Evolutionary conservation across 2,888 invertebrate genomes (phyloP).

Genomic region (Frankliniella fusca): DNA sequence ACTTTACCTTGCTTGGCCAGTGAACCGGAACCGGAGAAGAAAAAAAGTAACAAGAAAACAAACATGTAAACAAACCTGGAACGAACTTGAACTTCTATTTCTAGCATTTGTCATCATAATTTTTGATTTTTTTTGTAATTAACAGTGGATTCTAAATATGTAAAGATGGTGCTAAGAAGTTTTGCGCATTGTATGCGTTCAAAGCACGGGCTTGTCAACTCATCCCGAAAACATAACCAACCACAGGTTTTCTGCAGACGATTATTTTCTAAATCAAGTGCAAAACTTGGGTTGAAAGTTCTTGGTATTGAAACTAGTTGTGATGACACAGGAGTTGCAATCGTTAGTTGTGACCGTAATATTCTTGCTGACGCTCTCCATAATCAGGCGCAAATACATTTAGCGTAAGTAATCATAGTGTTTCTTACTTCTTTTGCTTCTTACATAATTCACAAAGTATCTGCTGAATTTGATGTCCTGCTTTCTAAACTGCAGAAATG

Average conservation of each 20-base stretch:
- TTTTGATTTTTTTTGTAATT: neutral
- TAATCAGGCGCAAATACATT: slow-evolving; percentile 74
- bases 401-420: slow-evolving; percentile 55
- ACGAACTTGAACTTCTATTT: neutral
- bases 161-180: no score
- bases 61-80: no score
- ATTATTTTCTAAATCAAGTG: no score
- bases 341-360: slow-evolving; percentile 67
- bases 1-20: no score
- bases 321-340: slow-evolving; percentile 92
- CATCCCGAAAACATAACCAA: no score
- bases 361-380: slow-evolving; percentile 75
- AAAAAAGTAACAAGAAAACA: no score
- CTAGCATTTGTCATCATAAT: no score
- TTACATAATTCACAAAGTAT: slow-evolving; percentile 29
- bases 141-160: no score
- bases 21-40: no score
- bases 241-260: no score
- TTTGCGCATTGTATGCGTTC: no score
- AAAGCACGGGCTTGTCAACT: no score
- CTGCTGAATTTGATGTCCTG: slow-evolving; percentile 34
- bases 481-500: slow-evolving; percentile 54
- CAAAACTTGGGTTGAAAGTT: slow-evolving; percentile 47
- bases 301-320: slow-evolving; percentile 97
- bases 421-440: slow-evolving; percentile 34